These are phyloP conservation scores for Neria commutata DNA, from an alignment of 2,888 invertebrate genomes.

Conservation along the genomic window DNA sequence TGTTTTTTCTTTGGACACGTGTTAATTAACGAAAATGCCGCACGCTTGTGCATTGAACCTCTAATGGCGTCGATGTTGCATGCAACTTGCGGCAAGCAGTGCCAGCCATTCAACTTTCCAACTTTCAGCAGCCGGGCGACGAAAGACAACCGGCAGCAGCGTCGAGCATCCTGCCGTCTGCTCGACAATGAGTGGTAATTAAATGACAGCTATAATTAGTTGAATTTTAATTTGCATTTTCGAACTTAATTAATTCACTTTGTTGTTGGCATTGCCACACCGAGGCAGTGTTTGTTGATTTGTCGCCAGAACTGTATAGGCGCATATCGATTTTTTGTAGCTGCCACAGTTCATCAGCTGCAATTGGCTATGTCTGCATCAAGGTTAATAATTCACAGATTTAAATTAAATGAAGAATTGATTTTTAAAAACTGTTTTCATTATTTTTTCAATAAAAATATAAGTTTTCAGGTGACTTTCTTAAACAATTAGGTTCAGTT, in stretches of 20 bases:
- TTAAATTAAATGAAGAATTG: no score
- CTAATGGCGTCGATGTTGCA: background rate
- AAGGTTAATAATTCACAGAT: no score
- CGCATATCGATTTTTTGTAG: background rate
- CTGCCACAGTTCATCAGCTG: no score
- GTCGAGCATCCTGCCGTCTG: constrained; percentile 1
- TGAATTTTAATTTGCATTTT: constrained; percentile 33
- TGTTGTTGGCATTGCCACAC: background rate
- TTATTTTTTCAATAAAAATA: no score
- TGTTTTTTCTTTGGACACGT: constrained; percentile 25
- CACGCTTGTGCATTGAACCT: constrained; percentile 28
- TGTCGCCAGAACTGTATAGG: background rate
- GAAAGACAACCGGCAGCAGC: no score
- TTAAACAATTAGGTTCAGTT: no score
- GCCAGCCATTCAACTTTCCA: background rate
- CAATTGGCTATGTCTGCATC: no score
- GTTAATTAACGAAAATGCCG: constrained; percentile 32
- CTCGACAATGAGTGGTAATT: background rate
- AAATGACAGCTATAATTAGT: constrained; percentile 32
- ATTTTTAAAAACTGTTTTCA: no score
- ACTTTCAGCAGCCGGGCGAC: background rate
- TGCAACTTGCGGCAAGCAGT: background rate
- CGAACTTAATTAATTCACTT: constrained; percentile 27
- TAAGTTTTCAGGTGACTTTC: no score
- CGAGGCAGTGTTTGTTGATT: no score